Conservation (phyloP, 2,797 vertebrate species). For the Parauchenoglanis punctatus region DNA sequence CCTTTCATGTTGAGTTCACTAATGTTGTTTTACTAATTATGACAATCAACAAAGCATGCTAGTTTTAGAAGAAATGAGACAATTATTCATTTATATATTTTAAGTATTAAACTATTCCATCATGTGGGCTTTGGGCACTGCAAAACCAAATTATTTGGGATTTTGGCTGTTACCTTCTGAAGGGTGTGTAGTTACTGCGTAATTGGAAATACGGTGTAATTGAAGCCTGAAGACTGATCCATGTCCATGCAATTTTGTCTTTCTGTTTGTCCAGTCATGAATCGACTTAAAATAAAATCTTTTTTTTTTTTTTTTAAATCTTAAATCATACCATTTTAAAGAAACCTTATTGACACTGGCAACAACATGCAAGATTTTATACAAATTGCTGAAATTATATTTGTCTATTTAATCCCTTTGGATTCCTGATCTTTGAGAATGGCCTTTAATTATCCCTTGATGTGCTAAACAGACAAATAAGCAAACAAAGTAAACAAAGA, state of each 20-base stretch:
- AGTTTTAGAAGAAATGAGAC: not conserved
- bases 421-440: not conserved
- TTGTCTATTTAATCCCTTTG: not conserved
- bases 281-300: not conserved
- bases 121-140: not conserved
- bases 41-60: not conserved
- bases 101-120: slow-evolving; percentile 35
- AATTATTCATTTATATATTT: slow-evolving; percentile 26
- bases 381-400: not conserved
- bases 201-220: slow-evolving; percentile 23
- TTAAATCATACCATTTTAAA: not conserved
- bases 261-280: not conserved
- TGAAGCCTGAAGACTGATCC: slow-evolving; percentile 14
- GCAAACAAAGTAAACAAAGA: slow-evolving; percentile 1
- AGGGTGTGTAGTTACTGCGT: slow-evolving; percentile 1
- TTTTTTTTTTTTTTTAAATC: too few relatives aligned
- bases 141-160: slow-evolving; percentile 19
- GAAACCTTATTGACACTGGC: not conserved
- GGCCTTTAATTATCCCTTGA: not conserved
- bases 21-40: slow-evolving; percentile 7
- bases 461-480: slow-evolving; percentile 12
- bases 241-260: not conserved
- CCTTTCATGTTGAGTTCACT: not conserved
- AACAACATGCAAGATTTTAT: not conserved
- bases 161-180: not conserved